Conservation (phyloP, 2,888 invertebrate species). For the Stenolophus ochropezus region DNA sequence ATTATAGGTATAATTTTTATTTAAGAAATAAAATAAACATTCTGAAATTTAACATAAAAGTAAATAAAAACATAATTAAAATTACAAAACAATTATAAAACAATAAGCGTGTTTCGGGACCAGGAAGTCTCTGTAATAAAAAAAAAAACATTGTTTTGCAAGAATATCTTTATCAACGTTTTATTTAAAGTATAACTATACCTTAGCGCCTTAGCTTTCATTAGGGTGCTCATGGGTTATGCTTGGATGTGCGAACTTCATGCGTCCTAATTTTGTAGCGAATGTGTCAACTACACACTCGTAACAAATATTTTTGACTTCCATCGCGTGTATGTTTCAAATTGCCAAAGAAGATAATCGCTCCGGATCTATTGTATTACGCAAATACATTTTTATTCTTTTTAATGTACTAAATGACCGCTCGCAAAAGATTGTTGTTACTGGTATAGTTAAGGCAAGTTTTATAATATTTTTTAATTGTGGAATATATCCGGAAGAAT, state of each 20-base stretch:
- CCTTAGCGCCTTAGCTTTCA: background rate
- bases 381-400: background rate
- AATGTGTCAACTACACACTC: background rate
- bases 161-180: too few relatives aligned
- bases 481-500: background rate
- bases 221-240: slow-evolving; percentile 9
- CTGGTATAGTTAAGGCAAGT: background rate
- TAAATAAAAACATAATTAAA: too few relatives aligned
- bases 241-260: slow-evolving; percentile 6
- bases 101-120: too few relatives aligned
- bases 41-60: too few relatives aligned
- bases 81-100: too few relatives aligned
- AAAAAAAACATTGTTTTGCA: too few relatives aligned
- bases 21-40: too few relatives aligned
- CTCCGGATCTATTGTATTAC: background rate
- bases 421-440: background rate
- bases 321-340: background rate
- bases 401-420: background rate
- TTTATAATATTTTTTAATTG: background rate
- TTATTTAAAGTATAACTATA: too few relatives aligned
- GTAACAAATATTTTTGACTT: background rate
- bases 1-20: too few relatives aligned
- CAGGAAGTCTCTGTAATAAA: too few relatives aligned
- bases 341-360: background rate
- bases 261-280: background rate